Conservation (phyloP, 1,140 invertebrate species). For the Drosophila tropicalis region DNA sequence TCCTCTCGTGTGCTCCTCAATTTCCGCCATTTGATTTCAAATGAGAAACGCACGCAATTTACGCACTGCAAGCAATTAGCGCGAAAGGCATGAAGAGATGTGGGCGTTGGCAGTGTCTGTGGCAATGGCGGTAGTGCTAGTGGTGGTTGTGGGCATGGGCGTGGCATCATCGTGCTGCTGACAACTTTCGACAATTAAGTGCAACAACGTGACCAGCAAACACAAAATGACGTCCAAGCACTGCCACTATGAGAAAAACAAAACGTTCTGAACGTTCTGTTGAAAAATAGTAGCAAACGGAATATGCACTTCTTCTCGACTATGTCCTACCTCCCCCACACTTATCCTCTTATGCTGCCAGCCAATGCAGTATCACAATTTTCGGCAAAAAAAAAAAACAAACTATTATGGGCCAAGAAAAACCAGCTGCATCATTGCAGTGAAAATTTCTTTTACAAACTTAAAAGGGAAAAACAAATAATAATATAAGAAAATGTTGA, state of each 20-base stretch:
- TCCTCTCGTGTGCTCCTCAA: constrained; percentile 6
- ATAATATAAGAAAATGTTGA: too few species aligned
- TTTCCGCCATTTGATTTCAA: constrained; percentile 51
- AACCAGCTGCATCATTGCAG: too few species aligned
- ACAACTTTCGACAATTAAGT: constrained; percentile 64
- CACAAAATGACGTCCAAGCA: constrained; percentile 37
- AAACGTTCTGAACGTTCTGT: neutral
- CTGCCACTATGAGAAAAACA: constrained; percentile 6
- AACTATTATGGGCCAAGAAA: too few species aligned
- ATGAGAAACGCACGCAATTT: constrained; percentile 44
- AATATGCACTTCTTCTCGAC: neutral
- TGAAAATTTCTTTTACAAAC: too few species aligned
- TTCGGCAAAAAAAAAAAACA: too few species aligned
- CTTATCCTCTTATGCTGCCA: neutral
- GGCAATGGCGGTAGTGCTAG: neutral
- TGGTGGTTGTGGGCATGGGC: constrained; percentile 5
- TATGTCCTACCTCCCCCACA: too few species aligned
- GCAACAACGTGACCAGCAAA: constrained; percentile 62
- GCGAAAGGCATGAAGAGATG: constrained; percentile 8
- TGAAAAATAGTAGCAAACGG: neutral
- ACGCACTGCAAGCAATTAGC: constrained; percentile 57
- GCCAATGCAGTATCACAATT: too few species aligned
- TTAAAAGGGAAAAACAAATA: too few species aligned
- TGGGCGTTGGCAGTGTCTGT: neutral
- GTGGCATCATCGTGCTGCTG: constrained; percentile 40